These are phyloP conservation scores for Apotomis capreana DNA, from an alignment of 2,888 invertebrate genomes.

Conservation along the genomic window DNA sequence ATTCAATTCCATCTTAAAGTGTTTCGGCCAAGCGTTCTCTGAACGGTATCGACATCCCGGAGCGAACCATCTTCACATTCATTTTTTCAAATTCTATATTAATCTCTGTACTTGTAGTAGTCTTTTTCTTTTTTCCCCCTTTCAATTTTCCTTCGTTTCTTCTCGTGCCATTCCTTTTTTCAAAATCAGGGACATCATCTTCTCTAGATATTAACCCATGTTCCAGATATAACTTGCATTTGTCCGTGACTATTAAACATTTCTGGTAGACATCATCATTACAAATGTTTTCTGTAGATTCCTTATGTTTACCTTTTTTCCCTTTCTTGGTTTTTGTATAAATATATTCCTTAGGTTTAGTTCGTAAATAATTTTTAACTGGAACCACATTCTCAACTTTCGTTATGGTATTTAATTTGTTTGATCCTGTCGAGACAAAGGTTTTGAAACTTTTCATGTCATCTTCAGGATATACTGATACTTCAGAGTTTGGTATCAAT, in stretches of 20 bases:
- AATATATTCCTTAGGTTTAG: slow-evolving; percentile 2
- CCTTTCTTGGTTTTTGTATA: not conserved
- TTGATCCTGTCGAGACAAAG: not conserved
- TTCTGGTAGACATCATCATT: not conserved
- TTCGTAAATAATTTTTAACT: slow-evolving; percentile 11
- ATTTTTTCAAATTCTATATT: not conserved
- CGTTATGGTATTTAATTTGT: slow-evolving; percentile 16
- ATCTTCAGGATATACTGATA: slow-evolving; percentile 2
- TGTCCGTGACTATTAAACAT: slow-evolving; percentile 11
- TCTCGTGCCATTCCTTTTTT: not conserved
- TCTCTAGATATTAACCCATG: slow-evolving; percentile 1
- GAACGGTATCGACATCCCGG: not conserved
- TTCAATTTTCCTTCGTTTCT: not conserved
- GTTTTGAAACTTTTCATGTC: not conserved
- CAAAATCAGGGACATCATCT: not conserved
- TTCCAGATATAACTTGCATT: slow-evolving; percentile 20
- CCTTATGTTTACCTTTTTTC: not conserved
- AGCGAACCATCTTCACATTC: slow-evolving; percentile 1
- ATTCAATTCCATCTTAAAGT: not conserved
- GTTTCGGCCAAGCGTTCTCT: slow-evolving; percentile 3
- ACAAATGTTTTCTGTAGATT: not conserved
- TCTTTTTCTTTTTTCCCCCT: too few relatives aligned
- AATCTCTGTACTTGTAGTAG: not conserved
- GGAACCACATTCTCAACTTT: not conserved
- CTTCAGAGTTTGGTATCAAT: slow-evolving; percentile 4